These are phyloP conservation scores for Sycophila texana DNA, from an alignment of 2,888 invertebrate genomes.

Conservation along the genomic window DNA sequence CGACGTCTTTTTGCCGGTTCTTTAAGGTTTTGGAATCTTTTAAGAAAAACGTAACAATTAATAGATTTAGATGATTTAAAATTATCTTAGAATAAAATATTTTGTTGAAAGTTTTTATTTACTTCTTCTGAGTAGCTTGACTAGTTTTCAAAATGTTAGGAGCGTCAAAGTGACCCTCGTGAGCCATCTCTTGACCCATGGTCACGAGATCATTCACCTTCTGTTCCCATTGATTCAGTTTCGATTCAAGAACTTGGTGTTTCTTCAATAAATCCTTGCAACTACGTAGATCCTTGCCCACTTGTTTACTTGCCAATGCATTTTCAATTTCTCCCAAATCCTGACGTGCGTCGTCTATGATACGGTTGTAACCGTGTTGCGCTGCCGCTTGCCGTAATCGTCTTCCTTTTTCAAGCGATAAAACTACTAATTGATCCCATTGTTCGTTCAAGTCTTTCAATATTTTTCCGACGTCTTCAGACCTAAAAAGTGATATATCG, in stretches of 20 bases:
- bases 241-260: conserved; percentile 91
- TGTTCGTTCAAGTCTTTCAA: conserved; percentile 84
- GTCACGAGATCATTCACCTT: conserved; percentile 87
- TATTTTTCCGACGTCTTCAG: conserved; percentile 82
- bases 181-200: conserved; percentile 92
- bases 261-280: conserved; percentile 94
- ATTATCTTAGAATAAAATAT: neutral
- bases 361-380: conserved; percentile 86
- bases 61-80: neutral
- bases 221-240: conserved; percentile 89
- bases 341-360: conserved; percentile 91
- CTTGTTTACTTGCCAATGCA: conserved; percentile 86
- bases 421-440: conserved; percentile 85
- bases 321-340: conserved; percentile 91
- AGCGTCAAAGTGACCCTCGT: conserved; percentile 96
- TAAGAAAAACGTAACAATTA: conserved; percentile 36
- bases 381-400: conserved; percentile 91
- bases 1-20: conserved; percentile 85
- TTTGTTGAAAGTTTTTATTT: conserved; percentile 57
- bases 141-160: conserved; percentile 89
- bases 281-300: conserved; percentile 92
- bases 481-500: conserved; percentile 72
- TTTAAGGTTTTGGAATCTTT: conserved; percentile 82
- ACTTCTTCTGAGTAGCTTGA: conserved; percentile 83
- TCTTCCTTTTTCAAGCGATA: conserved; percentile 83